phyloP scores from a whole-genome alignment of 1,140 invertebrate genomes.

The Mactra quadrangularis region DNA sequence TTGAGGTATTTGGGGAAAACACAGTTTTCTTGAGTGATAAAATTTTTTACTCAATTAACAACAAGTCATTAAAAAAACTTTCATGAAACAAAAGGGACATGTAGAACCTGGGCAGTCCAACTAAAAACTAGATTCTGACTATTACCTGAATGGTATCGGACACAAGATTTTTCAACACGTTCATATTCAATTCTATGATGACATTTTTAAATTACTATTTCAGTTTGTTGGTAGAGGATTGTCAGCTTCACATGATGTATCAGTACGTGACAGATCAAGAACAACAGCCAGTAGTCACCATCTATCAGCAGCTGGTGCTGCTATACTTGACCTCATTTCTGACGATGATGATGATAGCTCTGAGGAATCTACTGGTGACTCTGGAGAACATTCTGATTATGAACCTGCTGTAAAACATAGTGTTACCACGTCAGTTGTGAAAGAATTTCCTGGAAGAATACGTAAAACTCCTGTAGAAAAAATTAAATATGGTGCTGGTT shows the following conservation, averaged over 20 bases:
- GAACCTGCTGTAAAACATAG: constrained; percentile 71
- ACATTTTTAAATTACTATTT: no score
- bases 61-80: no score
- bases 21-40: no score
- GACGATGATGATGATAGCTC: constrained; percentile 44
- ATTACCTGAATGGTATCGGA: no score
- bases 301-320: constrained; percentile 42
- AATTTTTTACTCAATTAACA: no score
- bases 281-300: constrained; percentile 54
- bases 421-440: constrained; percentile 61
- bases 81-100: no score
- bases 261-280: constrained; percentile 53
- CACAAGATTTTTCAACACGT: no score
- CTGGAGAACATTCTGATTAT: constrained; percentile 66
- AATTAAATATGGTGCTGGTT: constrained; percentile 75
- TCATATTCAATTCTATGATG: no score
- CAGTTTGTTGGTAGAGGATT: constrained; percentile 51
- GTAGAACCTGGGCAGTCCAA: no score
- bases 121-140: no score
- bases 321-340: constrained; percentile 47
- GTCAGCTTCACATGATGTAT: constrained; percentile 62
- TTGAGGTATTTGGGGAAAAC: no score
- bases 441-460: constrained; percentile 48
- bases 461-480: constrained; percentile 65
- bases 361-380: constrained; percentile 40